Conservation (phyloP, 2,888 invertebrate genomes). For the Phymatocera aterrima region DNA sequence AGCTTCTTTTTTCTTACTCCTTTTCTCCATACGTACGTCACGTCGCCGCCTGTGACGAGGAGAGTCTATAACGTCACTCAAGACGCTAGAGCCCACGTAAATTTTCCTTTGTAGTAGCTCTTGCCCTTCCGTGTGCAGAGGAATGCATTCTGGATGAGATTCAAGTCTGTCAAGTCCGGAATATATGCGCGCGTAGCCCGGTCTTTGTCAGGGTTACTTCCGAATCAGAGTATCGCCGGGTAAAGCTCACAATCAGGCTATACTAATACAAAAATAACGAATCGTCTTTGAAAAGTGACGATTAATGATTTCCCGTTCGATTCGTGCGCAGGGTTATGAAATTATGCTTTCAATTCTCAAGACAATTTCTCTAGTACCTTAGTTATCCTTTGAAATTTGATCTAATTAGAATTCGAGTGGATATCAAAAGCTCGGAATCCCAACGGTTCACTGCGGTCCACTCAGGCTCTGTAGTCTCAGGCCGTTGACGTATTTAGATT, state of each 20-base stretch:
- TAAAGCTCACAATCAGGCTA: not conserved
- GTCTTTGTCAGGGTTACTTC: constrained; percentile 44
- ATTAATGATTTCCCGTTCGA: not conserved
- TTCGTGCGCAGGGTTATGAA: too few species aligned
- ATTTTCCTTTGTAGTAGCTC: constrained; percentile 1
- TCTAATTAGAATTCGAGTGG: not conserved
- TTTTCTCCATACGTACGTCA: too few species aligned
- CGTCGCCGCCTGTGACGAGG: not conserved
- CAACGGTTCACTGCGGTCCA: not conserved
- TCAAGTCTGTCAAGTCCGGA: constrained; percentile 32
- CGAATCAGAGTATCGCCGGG: not conserved
- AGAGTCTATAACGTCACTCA: constrained; percentile 20
- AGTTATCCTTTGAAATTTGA: not conserved
- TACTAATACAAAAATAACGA: constrained; percentile 3
- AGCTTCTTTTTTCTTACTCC: not conserved
- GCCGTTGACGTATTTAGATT: constrained; percentile 28
- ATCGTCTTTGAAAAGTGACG: not conserved
- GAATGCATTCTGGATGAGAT: constrained; percentile 45
- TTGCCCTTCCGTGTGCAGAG: constrained; percentile 22
- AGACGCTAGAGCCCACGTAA: not conserved
- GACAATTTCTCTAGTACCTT: not conserved
- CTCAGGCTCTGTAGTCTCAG: not conserved
- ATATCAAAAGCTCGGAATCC: constrained; percentile 21
- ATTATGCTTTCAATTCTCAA: too few species aligned
- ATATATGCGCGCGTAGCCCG: not conserved